phyloP scores from a whole-genome alignment of 2,888 invertebrate species.

The Noctuana brunneofusca region DNA sequence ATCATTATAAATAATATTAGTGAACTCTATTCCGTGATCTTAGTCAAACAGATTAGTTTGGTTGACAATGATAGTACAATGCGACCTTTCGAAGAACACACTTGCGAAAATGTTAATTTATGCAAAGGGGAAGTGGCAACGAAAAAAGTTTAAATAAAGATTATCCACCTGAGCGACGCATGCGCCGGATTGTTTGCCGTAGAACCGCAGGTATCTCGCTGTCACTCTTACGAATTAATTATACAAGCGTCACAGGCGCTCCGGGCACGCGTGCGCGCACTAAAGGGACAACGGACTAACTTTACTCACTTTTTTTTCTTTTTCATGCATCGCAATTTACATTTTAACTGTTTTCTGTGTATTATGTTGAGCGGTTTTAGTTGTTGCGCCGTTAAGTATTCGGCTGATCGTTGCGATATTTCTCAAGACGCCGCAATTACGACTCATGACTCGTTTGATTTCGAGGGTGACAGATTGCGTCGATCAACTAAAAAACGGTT shows the following conservation, averaged over 20 bases:
- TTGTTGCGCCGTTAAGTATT: slow-evolving; percentile 23
- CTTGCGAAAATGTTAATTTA: slow-evolving; percentile 74
- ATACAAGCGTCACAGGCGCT: slow-evolving; percentile 55
- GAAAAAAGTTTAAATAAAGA: slow-evolving; percentile 73
- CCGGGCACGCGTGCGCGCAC: slow-evolving; percentile 58
- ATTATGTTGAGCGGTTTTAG: slow-evolving; percentile 32
- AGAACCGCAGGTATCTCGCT: slow-evolving; percentile 59
- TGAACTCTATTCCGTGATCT: not conserved
- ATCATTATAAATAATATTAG: not conserved
- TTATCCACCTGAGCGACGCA: slow-evolving; percentile 76
- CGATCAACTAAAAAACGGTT: slow-evolving; percentile 38
- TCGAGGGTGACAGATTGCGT: slow-evolving; percentile 55
- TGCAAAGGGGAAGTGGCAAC: slow-evolving; percentile 79
- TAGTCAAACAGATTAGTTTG: not conserved
- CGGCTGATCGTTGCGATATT: slow-evolving; percentile 23
- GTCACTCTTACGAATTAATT: slow-evolving; percentile 72
- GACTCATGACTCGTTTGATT: slow-evolving; percentile 61
- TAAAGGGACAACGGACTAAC: slow-evolving; percentile 47
- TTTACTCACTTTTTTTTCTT: slow-evolving; percentile 45
- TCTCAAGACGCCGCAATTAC: slow-evolving; percentile 55
- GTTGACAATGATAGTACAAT: not conserved
- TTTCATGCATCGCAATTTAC: slow-evolving; percentile 49
- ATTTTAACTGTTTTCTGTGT: slow-evolving; percentile 45
- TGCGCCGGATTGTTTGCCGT: slow-evolving; percentile 62
- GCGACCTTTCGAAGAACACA: slow-evolving; percentile 42